Evolutionary conservation across 2,113 vertebrate species (phyloP), one percentile per base, ranked within the genome.

Genomic region (Myotis yumanensis): DNA sequence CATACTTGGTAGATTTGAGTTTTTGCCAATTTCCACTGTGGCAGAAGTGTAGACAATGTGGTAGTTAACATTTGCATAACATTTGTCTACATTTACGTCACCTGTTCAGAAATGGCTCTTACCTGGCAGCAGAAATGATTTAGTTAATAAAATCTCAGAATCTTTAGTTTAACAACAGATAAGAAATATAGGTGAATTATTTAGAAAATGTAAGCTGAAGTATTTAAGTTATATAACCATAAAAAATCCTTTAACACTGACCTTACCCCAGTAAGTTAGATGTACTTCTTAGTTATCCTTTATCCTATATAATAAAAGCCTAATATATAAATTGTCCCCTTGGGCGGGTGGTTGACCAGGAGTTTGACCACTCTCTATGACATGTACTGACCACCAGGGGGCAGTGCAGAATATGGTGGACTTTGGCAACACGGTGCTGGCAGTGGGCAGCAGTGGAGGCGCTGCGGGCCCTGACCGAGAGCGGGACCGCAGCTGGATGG

Each of bases 251-350:
- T 64, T 86, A 80, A 86, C 32, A 43, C 17, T 59, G 77, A 59
- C 25, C 46, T 73, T 20, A 43, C 12, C 68, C 85, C 10, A 46
- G 22, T 86, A 62, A 87, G 28, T 90, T 93, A 66, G 23, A 75
- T 86, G 79, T 83, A 82, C 77, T 91, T 91, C 62, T 83, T 66
- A 52, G 8, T 92, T 87, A 82, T 20, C 40, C 5, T 95, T 68
- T 51, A 48, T 48, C 25, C 80, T 28, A 59, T 43, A 51, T 30
- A 62, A 77, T 28, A 59, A 59, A 59, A 59, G 57, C 57, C 57
- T 59, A 59, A 59, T 59, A 59, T 59, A 1, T 23, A 59, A 59
- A 59, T 59, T 59, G 4, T 59, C 57, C 20, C 23, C 23, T 25
- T 28, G 57, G 57, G 57, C 10, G 0, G 23, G 57, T 59, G 57